phyloP scores from a whole-genome alignment of 2,888 invertebrate species.

The Augiades crinisus region DNA sequence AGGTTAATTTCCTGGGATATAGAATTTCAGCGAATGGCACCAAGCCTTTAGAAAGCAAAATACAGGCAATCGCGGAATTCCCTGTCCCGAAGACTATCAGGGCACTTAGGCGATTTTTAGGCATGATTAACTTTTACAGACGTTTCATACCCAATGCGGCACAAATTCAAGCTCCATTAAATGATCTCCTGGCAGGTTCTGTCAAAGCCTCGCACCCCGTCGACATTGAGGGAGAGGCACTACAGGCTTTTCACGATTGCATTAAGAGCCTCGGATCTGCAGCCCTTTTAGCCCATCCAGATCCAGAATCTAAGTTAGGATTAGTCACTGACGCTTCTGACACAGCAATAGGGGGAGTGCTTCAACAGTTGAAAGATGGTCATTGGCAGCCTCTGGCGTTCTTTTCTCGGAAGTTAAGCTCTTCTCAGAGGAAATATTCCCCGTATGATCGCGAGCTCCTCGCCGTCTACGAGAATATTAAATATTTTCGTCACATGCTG shows the following conservation, averaged over 20 bases:
- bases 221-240: constrained; percentile 17
- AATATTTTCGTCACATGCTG: constrained; percentile 9
- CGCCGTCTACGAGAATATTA: background rate
- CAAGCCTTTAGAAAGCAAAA: constrained; percentile 5
- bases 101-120: constrained; percentile 26
- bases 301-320: constrained; percentile 30
- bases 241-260: constrained; percentile 25
- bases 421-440: background rate
- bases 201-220: constrained; percentile 25
- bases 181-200: constrained; percentile 20
- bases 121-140: constrained; percentile 30
- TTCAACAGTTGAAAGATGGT: constrained; percentile 41
- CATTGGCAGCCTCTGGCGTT: constrained; percentile 40
- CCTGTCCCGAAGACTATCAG: constrained; percentile 20
- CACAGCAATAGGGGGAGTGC: constrained; percentile 41
- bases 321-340: constrained; percentile 44
- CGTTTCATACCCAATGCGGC: constrained; percentile 30
- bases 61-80: constrained; percentile 14
- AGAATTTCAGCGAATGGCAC: constrained; percentile 30
- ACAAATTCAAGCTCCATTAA: constrained; percentile 28
- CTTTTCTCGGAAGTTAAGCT: background rate
- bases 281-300: constrained; percentile 38
- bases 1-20: constrained; percentile 37
- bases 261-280: constrained; percentile 32
- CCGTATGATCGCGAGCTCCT: constrained; percentile 12